These are phyloP conservation scores for Hirundo rustica DNA, from an alignment of 2,797 vertebrate genomes.

Conservation along the genomic window DNA sequence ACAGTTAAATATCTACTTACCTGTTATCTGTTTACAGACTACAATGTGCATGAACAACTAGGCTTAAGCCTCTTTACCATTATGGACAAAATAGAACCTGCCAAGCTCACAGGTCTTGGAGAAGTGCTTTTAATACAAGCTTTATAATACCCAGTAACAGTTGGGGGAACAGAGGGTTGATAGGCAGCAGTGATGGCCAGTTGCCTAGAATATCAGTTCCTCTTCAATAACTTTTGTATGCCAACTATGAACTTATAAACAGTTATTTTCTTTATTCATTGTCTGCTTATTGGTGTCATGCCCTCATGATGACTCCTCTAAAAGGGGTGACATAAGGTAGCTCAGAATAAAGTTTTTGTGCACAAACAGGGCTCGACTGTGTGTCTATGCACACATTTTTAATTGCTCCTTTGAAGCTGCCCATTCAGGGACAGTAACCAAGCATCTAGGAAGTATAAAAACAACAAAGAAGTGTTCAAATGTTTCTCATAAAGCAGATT, in stretches of 20 bases:
- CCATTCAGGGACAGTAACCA: slow-evolving; percentile 66
- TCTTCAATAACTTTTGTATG: slow-evolving; percentile 69
- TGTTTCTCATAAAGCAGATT: slow-evolving; percentile 62
- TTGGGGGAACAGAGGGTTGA: slow-evolving; percentile 10
- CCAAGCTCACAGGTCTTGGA: neutral
- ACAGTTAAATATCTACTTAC: neutral
- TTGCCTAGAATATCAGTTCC: slow-evolving; percentile 65
- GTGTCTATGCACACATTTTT: slow-evolving; percentile 64
- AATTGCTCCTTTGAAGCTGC: slow-evolving; percentile 74
- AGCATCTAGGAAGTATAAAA: slow-evolving; percentile 73
- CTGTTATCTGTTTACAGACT: neutral
- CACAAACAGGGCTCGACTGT: slow-evolving; percentile 71
- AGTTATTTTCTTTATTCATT: slow-evolving; percentile 75
- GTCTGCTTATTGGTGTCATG: slow-evolving; percentile 72
- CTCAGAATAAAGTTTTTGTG: slow-evolving; percentile 75
- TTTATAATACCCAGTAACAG: neutral
- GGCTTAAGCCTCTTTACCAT: neutral
- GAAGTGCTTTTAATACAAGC: slow-evolving; percentile 6
- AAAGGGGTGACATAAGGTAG: slow-evolving; percentile 77
- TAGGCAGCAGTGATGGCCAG: slow-evolving; percentile 16
- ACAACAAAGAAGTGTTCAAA: slow-evolving; percentile 69
- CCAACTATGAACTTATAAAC: slow-evolving; percentile 70
- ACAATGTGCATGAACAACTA: neutral
- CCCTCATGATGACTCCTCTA: slow-evolving; percentile 69
- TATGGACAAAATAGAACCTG: neutral